Base-by-base conservation (phyloP, 2,888 invertebrate genomes). In the Gari tellinella region DNA sequence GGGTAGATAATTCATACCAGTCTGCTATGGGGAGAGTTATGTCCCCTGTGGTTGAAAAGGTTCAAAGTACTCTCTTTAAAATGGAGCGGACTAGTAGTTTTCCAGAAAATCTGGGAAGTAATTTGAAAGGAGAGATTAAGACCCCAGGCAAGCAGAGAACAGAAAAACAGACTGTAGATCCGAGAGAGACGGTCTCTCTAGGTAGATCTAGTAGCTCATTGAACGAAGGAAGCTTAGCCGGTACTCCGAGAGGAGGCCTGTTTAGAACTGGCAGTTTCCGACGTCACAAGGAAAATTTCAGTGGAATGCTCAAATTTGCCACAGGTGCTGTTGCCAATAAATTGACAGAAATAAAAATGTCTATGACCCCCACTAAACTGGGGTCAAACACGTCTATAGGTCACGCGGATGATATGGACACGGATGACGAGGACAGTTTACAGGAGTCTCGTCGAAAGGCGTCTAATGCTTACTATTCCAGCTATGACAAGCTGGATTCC, bases 311-410 rank as follows among this genome's bases (percentile, higher is more conserved):
- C 49, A 87, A 86, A 72, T 82, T 76, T 65, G 87, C 87, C 17
- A 82, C 87, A 38, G 79, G 79, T 66, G 86, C 86, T 56, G 82
- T 87, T n/a, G 85, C 86, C 25, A 85, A 62, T 48, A 89, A 89
- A 69, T 79, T 90, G 17, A 86, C 83, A 63, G 90, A 90, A 73
- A 70, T 90, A 19, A 90, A 90, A 67, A 87, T 88, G 72, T 87
- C 89, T 17, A 90, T 91, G 79, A 88, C 89, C 0, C 88, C 89
- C 1, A 83, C 84, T 41, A 86, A 85, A 57, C 69, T 77, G 48
- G 89, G 85, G 10, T 88, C 88, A 17, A 80, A 82, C 38, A 68
- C 82, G 0, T 88, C 67, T 7, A 72, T 88, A 3, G 72, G 88
- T 14, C 80, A 81, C 3, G 83, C 80, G 0, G 87, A 87, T 43